Evolutionary conservation across 2,113 vertebrate species (phyloP).

Genomic region (Scomber japonicus): DNA sequence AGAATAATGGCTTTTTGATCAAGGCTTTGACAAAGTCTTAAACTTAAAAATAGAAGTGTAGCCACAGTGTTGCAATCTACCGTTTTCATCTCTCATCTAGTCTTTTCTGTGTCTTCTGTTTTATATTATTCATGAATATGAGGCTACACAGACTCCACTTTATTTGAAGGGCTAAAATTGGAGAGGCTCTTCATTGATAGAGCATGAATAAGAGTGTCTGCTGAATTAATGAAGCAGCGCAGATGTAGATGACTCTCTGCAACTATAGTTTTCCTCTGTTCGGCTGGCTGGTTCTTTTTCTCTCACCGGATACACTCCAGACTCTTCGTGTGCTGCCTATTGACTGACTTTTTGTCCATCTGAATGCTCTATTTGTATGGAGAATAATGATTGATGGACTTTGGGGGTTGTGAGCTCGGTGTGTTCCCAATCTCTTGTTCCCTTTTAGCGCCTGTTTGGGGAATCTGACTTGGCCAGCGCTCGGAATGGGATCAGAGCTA

Average conservation of each 20-base stretch:
- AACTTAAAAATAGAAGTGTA: not conserved
- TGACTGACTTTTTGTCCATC: conserved; percentile 80
- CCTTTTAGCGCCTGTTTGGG: conserved; percentile 60
- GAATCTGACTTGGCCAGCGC: conserved; percentile 70
- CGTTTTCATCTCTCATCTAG: conserved; percentile 22
- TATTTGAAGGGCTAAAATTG: conserved; percentile 38
- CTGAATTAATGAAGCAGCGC: conserved; percentile 78
- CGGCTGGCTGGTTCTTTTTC: conserved; percentile 71
- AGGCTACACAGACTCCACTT: conserved; percentile 47
- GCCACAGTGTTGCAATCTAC: not conserved
- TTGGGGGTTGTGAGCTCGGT: conserved; percentile 58
- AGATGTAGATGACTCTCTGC: conserved; percentile 72
- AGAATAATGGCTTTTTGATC: conserved; percentile 34
- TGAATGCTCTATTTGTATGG: conserved; percentile 80
- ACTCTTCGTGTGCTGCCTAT: conserved; percentile 80
- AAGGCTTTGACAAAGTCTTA: conserved; percentile 8
- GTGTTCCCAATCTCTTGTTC: conserved; percentile 69
- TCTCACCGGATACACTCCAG: conserved; percentile 78
- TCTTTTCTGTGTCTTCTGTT: conserved; percentile 27
- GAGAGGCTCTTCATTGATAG: conserved; percentile 64
- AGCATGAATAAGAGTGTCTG: conserved; percentile 58
- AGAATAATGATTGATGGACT: conserved; percentile 83
- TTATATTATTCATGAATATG: conserved; percentile 29
- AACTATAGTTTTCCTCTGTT: conserved; percentile 69
- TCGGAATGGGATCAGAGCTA: conserved; percentile 70